phyloP scores from a whole-genome alignment of 2,113 vertebrate species.

The Grammomys dolichurus region DNA sequence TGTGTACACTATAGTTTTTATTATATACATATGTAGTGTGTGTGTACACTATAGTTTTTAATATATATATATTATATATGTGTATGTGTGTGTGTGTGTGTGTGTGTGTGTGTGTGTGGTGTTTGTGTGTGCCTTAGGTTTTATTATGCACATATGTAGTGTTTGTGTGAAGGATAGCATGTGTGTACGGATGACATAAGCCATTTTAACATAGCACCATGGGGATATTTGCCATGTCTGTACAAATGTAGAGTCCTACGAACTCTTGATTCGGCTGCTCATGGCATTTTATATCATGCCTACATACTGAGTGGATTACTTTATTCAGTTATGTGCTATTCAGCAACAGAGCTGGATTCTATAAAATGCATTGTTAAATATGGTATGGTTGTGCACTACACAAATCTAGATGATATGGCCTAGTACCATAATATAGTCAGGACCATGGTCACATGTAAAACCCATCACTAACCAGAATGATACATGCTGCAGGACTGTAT shows the following conservation, averaged over 20 bases:
- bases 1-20: background rate
- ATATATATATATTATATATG: background rate
- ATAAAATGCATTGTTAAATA: background rate
- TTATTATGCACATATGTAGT: background rate
- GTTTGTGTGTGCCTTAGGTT: background rate
- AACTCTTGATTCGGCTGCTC: background rate
- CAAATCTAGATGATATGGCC: background rate
- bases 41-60: background rate
- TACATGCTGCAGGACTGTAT: background rate
- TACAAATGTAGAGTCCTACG: background rate
- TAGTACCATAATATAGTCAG: no score
- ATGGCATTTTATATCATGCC: background rate
- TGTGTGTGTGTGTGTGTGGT: background rate
- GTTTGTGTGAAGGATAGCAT: background rate
- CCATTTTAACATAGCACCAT: background rate
- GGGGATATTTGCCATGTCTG: background rate
- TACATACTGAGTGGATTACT: background rate
- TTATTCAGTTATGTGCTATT: background rate
- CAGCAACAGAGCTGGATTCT: background rate
- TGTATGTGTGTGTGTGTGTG: background rate
- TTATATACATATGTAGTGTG: background rate
- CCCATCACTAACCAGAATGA: background rate
- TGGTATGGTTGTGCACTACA: background rate
- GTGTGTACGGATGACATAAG: background rate
- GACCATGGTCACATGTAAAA: background rate